A percentile compares a stretch with the other conserved stretches of the same genome.
phyloP scores from a whole-genome alignment of 2,113 vertebrate genomes.

The Phocoena sinus region DNA sequence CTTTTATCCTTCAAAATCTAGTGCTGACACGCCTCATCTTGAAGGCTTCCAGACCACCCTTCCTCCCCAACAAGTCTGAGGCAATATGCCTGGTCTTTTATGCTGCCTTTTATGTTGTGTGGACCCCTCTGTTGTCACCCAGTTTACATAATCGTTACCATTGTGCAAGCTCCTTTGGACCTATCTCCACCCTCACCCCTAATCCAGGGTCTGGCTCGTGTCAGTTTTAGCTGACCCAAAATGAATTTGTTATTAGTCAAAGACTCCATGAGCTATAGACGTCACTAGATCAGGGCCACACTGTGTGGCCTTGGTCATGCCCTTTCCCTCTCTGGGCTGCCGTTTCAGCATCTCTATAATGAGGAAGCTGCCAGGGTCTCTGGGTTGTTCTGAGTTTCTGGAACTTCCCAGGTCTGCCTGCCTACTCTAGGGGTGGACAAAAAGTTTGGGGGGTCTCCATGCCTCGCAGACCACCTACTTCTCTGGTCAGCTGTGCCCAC shows the following conservation, averaged over 20 bases:
- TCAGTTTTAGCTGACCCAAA: neutral
- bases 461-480: neutral
- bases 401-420: neutral
- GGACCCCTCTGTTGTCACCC: neutral
- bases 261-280: neutral
- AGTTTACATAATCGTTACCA: neutral
- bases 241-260: neutral
- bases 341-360: neutral
- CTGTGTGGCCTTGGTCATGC: neutral
- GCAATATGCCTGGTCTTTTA: neutral
- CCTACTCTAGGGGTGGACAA: neutral
- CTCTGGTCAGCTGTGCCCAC: neutral
- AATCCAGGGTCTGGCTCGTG: neutral
- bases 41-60: neutral
- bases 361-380: neutral
- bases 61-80: neutral
- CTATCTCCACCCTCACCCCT: neutral
- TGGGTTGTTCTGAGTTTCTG: neutral
- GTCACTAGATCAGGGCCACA: neutral
- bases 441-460: neutral
- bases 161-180: neutral
- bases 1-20: neutral
- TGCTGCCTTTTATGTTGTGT: neutral
- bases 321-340: neutral
- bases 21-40: neutral